Evolutionary conservation across 2,113 vertebrate species (phyloP), one percentile per base, ranked within the genome.

Genomic region (Ceyx cyanopectus): DNA sequence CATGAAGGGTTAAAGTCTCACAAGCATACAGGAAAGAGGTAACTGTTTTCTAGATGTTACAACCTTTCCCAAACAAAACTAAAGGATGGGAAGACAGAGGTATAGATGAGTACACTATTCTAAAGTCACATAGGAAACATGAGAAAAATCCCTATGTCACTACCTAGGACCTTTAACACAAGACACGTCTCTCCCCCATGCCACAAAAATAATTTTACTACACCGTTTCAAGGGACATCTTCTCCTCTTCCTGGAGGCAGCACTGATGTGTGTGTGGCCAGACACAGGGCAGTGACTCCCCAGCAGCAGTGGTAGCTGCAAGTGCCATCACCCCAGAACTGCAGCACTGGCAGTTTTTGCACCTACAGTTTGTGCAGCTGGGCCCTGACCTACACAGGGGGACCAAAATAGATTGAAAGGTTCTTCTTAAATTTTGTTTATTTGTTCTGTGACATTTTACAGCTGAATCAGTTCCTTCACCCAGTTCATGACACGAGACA

Each of bases 211-310:
- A 15, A 24, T 19, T 81, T 65, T 74, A 51, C 40, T n/a, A 67
- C 12, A 81, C 34, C 6, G 1, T 32, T 75, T 79, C 29, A 72
- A 68, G 40, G 67, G 46, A 60, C 34, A 72, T 8, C 43, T 50
- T 11, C 76, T 77, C 14, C 50, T 10, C 14, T 4, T 14, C 41
- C 41, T 54, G 46, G 12, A 65, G 48, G 54, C 43, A 72, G 37
- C 17, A 43, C 1, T 0, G 4, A 48, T 18, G 37, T 26, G 14
- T 6, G 0, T 11, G 37, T 60, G 40, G 46, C 29, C 24, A 50
- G 11, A 13, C 80, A 79, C 1, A 1, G 29, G 27, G 48, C n/a
- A 34, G 11, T 22, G 27, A 27, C n/a, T 53, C 23, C 62, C 54
- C 12, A 24, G n/a, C n/a, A 69, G 65, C 54, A 37, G 45, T 5